Evolutionary conservation across 2,888 invertebrate species (phyloP), one percentile per base, ranked within the genome.

Genomic region (Acanthoscelides obtectus): DNA sequence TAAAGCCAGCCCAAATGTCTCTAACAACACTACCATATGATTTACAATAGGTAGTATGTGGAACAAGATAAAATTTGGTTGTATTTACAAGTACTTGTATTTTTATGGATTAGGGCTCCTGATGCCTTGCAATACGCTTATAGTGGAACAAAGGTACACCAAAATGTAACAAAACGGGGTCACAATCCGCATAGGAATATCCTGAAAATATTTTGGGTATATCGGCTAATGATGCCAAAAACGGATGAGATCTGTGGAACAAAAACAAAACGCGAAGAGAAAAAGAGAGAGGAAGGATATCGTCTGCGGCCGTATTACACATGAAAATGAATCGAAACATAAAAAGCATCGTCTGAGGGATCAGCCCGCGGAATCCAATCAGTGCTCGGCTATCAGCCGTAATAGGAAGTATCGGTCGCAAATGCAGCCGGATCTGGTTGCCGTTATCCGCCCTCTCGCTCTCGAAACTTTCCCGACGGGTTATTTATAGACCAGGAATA

Each of bases 371-470:
- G 81, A 83, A 83, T 83, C 83, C 83, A 83, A 83, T 84, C 84
- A 83, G 82, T 81, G 82, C 80, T 80, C 80, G 78, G 83, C 84
- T 83, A 83, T 83, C 83, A 83, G 79, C 81, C 79, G 82, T 83
- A 83, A 84, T 83, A 81, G 83, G 79, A 78, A 79, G 81, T 80
- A 80, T 81, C 80, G 80, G 79, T 78, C 77, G 77, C 79, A 78
- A 79, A 82, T 81, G 22, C 66, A 22, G 22, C 66, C 69, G 71
- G 69, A 72, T 72, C 67, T 69, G 70, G 70, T 70, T 69, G 70
- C 22, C 71, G 70, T 64, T 70, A 67, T 64, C 69, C 22, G 67
- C 69, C 72, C 69, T 71, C 69, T 17, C 66, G n/a, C 25, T 65
- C 25, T 21, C 70, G 66, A 63, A 68, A 45, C 45, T 45, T 45